These are phyloP conservation scores for Mayetiola destructor DNA, from an alignment of 2,888 invertebrate genomes.

Conservation along the genomic window DNA sequence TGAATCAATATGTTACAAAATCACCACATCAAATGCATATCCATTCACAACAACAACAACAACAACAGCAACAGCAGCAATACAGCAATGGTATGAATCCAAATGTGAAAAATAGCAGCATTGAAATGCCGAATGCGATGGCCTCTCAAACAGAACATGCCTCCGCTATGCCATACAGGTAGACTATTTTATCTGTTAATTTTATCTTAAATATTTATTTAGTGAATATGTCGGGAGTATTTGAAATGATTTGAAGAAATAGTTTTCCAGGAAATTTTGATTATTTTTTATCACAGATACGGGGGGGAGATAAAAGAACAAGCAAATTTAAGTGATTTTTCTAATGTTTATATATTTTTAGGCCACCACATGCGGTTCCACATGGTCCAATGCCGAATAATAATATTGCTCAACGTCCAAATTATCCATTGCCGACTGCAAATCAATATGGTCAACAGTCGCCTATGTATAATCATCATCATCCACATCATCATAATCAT, in stretches of 20 bases:
- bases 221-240: too few relatives aligned
- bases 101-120: slow-evolving; percentile 3
- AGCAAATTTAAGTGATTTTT: too few relatives aligned
- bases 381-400: slow-evolving; percentile 28
- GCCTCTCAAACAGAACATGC: background rate
- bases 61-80: slow-evolving; percentile 14
- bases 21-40: slow-evolving; percentile 19
- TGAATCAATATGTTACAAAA: slow-evolving; percentile 20
- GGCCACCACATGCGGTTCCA: slow-evolving; percentile 37
- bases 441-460: background rate
- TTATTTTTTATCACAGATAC: too few relatives aligned
- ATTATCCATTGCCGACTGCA: slow-evolving; percentile 21
- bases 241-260: too few relatives aligned
- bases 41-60: slow-evolving; percentile 16
- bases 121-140: background rate
- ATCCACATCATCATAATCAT: slow-evolving; percentile 16
- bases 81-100: slow-evolving; percentile 2
- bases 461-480: slow-evolving; percentile 21
- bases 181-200: too few relatives aligned
- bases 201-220: too few relatives aligned
- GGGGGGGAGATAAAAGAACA: too few relatives aligned
- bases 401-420: slow-evolving; percentile 21
- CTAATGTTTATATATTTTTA: too few relatives aligned
- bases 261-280: too few relatives aligned
- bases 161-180: too few relatives aligned